Evolutionary conservation across 1,140 invertebrate genomes (phyloP).

Genomic region (Diploscapter pachys): DNA sequence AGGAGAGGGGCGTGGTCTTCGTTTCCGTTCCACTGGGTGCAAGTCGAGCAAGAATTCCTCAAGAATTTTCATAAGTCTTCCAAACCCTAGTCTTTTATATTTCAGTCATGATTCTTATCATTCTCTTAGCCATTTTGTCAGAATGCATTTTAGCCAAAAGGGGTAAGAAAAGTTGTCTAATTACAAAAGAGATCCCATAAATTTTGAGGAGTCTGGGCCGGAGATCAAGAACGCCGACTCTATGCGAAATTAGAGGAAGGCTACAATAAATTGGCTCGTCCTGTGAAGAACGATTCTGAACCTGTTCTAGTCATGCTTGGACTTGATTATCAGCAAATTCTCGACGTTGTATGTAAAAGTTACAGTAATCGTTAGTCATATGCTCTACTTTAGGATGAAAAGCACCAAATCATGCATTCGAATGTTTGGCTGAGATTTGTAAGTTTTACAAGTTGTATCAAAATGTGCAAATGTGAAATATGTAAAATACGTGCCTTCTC

Average conservation of each 20-base stretch:
- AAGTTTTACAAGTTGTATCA: conserved; percentile 22
- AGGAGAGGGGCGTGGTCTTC: too few species aligned
- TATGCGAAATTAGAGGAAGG: conserved; percentile 64
- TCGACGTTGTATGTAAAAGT: conserved; percentile 62
- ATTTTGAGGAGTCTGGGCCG: conserved; percentile 43
- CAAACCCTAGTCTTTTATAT: too few species aligned
- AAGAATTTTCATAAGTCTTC: too few species aligned
- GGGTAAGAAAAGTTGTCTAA: too few species aligned
- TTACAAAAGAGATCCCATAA: too few species aligned
- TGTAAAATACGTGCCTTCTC: too few species aligned
- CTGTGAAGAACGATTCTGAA: conserved; percentile 65
- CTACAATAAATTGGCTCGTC: conserved; percentile 66
- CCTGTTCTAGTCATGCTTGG: conserved; percentile 65
- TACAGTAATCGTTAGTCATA: conserved; percentile 1
- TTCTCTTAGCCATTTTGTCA: too few species aligned
- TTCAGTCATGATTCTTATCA: too few species aligned
- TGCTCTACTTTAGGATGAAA: conserved; percentile 64
- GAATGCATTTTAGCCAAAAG: too few species aligned
- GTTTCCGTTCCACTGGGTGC: too few species aligned
- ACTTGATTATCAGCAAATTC: conserved; percentile 68
- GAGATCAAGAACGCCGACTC: conserved; percentile 65
- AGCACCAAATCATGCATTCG: conserved; percentile 67
- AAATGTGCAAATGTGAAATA: too few species aligned
- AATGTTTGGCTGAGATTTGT: conserved; percentile 69
- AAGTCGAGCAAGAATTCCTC: too few species aligned